phyloP scores from a whole-genome alignment of 2,888 invertebrate species.

The Sycophila texana region DNA sequence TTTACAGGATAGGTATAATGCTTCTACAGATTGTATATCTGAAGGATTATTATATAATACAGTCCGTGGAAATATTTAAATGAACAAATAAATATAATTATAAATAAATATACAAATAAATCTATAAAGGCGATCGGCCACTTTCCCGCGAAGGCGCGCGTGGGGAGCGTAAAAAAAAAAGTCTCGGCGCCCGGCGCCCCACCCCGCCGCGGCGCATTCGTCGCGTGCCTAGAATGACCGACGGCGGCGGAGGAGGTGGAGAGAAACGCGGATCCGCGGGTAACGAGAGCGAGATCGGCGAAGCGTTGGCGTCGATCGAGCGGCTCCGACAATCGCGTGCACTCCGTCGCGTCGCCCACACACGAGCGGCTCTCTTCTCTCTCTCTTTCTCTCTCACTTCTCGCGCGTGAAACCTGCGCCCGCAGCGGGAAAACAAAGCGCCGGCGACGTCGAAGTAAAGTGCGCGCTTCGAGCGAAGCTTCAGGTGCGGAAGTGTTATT shows the following conservation, averaged over 20 bases:
- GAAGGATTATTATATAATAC: no score
- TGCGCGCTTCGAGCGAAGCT: neutral
- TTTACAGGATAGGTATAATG: no score
- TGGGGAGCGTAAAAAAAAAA: neutral
- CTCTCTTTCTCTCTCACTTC: no score
- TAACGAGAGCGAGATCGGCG: slow-evolving; percentile 13
- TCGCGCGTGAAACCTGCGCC: no score
- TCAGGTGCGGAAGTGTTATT: neutral
- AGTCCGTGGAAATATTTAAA: no score
- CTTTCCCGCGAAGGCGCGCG: neutral
- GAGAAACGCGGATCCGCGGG: slow-evolving; percentile 15
- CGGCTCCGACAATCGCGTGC: slow-evolving; percentile 24
- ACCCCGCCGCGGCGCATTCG: neutral
- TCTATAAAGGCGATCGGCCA: neutral
- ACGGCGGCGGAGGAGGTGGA: slow-evolving; percentile 10
- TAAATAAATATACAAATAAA: no score
- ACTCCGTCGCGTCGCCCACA: slow-evolving; percentile 34
- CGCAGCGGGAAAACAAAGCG: neutral
- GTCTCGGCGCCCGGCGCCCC: neutral
- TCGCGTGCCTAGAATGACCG: slow-evolving; percentile 41
- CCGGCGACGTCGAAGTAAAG: neutral
- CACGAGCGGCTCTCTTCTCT: slow-evolving; percentile 4
- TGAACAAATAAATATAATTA: no score
- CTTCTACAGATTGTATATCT: no score
- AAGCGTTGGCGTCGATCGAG: neutral